These are phyloP conservation scores for Paramormyrops hopkinsi DNA, from an alignment of 2,797 vertebrate species.

Conservation along the genomic window DNA sequence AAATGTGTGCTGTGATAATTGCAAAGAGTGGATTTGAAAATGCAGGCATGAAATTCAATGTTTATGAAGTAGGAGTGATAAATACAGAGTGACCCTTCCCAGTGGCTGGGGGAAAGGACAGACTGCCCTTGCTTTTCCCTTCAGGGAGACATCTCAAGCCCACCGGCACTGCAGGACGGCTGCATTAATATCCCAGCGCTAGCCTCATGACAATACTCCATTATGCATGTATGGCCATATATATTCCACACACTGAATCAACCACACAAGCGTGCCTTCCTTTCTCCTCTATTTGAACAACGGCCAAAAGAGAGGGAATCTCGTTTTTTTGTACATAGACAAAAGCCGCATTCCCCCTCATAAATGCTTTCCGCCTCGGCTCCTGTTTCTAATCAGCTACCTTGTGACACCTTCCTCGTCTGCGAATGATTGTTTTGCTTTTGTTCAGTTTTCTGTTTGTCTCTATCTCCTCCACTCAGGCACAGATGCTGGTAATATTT, in stretches of 20 bases:
- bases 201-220: constrained; percentile 65
- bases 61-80: constrained; percentile 47
- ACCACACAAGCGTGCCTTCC: constrained; percentile 53
- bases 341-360: constrained; percentile 22
- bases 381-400: constrained; percentile 62
- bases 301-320: constrained; percentile 52
- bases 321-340: constrained; percentile 38
- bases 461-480: constrained; percentile 59
- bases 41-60: constrained; percentile 28
- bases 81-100: constrained; percentile 65
- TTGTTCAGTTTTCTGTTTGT: constrained; percentile 56
- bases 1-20: constrained; percentile 30
- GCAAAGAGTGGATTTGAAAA: constrained; percentile 25
- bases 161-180: constrained; percentile 59
- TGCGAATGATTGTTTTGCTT: constrained; percentile 61
- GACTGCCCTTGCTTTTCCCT: constrained; percentile 56
- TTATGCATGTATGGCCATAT: constrained; percentile 65
- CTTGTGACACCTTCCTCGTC: constrained; percentile 61
- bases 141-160: constrained; percentile 62
- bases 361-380: constrained; percentile 46
- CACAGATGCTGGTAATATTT: constrained; percentile 63
- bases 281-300: constrained; percentile 57
- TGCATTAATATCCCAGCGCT: constrained; percentile 66
- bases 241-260: constrained; percentile 66
- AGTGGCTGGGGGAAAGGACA: constrained; percentile 57